These are phyloP conservation scores for Lates japonicus DNA, from an alignment of 2,797 vertebrate species.

Conservation along the genomic window DNA sequence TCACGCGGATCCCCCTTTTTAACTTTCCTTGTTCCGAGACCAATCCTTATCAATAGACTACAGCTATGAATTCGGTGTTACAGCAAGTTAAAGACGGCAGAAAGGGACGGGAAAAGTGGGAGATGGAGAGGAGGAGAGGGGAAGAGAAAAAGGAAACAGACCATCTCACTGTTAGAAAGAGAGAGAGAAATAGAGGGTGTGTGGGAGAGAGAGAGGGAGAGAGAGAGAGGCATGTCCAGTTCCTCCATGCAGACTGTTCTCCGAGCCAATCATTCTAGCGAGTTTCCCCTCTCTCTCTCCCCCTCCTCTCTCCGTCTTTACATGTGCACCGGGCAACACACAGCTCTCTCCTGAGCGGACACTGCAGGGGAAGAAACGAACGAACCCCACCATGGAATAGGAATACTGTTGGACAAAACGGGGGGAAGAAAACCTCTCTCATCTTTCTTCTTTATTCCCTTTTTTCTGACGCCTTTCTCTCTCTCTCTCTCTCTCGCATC, in stretches of 20 bases:
- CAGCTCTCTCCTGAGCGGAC: constrained; percentile 88
- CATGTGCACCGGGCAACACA: constrained; percentile 90
- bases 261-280: constrained; percentile 83
- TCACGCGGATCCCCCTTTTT: background rate
- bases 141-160: constrained; percentile 26
- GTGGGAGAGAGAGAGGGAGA: constrained; percentile 33
- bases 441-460: constrained; percentile 70
- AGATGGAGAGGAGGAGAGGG: constrained; percentile 30
- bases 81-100: constrained; percentile 56
- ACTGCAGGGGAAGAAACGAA: constrained; percentile 90
- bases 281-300: constrained; percentile 65
- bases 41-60: constrained; percentile 30
- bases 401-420: constrained; percentile 82
- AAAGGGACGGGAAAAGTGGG: constrained; percentile 22
- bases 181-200: constrained; percentile 32
- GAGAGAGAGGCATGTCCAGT: constrained; percentile 88
- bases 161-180: constrained; percentile 22
- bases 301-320: constrained; percentile 59
- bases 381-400: constrained; percentile 87
- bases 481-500: constrained; percentile 40
- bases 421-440: constrained; percentile 66
- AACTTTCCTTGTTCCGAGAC: background rate
- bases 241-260: constrained; percentile 85
- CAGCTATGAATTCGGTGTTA: constrained; percentile 42
- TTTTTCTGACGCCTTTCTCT: constrained; percentile 77